These are phyloP conservation scores for Hippocampus abdominalis DNA, from an alignment of 2,113 vertebrate species.

Conservation along the genomic window DNA sequence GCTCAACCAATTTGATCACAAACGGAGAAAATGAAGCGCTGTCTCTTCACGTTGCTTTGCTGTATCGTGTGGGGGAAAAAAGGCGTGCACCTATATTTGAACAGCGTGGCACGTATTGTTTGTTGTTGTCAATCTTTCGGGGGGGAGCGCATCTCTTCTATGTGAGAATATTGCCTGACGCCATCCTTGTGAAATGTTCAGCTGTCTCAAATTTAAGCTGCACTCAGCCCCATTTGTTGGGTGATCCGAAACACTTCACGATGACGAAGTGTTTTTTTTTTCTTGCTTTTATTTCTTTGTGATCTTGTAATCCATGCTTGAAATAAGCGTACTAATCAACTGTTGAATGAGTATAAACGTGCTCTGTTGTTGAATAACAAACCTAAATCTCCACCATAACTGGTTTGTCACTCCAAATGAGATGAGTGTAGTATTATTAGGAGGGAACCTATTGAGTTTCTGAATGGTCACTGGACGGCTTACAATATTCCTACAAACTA, in stretches of 20 bases:
- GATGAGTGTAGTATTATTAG: constrained; percentile 47
- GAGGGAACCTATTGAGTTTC: constrained; percentile 71
- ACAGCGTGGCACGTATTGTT: constrained; percentile 56
- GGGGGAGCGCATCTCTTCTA: constrained; percentile 34
- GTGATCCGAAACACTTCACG: not conserved
- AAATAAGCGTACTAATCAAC: constrained; percentile 1
- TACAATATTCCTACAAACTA: constrained; percentile 51
- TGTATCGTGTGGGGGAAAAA: constrained; percentile 53
- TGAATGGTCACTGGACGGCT: constrained; percentile 46
- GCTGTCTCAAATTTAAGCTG: constrained; percentile 54
- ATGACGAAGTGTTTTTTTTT: not conserved
- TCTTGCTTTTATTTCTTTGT: not conserved
- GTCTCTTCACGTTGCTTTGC: constrained; percentile 57
- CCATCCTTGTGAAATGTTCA: constrained; percentile 48
- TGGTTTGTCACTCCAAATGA: constrained; percentile 29
- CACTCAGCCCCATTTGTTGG: constrained; percentile 40
- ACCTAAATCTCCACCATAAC: not conserved
- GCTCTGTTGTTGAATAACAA: not conserved
- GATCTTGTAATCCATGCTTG: constrained; percentile 11
- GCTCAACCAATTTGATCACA: constrained; percentile 57
- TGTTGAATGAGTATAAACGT: not conserved
- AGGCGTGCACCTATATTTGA: constrained; percentile 53
- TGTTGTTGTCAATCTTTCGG: constrained; percentile 37
- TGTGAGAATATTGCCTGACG: constrained; percentile 46
- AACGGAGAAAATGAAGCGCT: constrained; percentile 56